phyloP scores from a whole-genome alignment of 2,113 vertebrate genomes.

The Pelecanoides urinatrix region DNA sequence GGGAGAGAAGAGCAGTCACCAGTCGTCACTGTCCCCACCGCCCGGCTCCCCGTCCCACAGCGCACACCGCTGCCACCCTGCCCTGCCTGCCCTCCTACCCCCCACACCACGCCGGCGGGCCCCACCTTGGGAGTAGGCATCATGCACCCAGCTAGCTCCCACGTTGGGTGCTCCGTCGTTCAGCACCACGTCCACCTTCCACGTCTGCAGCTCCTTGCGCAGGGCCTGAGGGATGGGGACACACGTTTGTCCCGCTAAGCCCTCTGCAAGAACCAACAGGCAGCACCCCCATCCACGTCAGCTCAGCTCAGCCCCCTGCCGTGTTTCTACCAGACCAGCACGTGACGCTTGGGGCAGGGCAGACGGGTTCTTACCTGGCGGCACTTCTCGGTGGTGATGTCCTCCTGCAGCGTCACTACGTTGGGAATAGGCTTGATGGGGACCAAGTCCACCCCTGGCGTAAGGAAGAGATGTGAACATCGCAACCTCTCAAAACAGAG shows the following conservation, averaged over 20 bases:
- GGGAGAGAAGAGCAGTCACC: neutral
- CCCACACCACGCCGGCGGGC: rapidly evolving
- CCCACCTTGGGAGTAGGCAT: constrained; percentile 93
- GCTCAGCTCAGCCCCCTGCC: neutral
- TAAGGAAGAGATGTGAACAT: neutral
- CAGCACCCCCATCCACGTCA: rapidly evolving
- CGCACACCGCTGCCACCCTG: neutral
- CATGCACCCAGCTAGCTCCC: constrained; percentile 93
- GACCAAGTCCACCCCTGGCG: constrained; percentile 90
- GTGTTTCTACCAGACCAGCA: rapidly evolving
- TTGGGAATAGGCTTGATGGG: constrained; percentile 92
- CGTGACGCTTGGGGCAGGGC: rapidly evolving
- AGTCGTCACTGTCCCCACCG: rapidly evolving
- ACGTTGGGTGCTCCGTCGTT: constrained; percentile 96
- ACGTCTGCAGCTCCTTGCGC: constrained; percentile 91
- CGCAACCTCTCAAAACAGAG: rapidly evolving
- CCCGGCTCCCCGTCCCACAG: neutral
- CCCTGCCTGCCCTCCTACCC: rapidly evolving
- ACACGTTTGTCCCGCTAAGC: rapidly evolving
- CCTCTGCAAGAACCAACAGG: neutral
- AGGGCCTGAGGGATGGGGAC: constrained; percentile 73
- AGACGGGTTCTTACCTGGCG: constrained; percentile 76
- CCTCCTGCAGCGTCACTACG: constrained; percentile 90
- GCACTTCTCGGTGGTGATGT: constrained; percentile 95
- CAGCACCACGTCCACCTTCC: constrained; percentile 96